Evolutionary conservation across 2,797 vertebrate genomes (phyloP).

Genomic region (Myiotriccus ornatus): DNA sequence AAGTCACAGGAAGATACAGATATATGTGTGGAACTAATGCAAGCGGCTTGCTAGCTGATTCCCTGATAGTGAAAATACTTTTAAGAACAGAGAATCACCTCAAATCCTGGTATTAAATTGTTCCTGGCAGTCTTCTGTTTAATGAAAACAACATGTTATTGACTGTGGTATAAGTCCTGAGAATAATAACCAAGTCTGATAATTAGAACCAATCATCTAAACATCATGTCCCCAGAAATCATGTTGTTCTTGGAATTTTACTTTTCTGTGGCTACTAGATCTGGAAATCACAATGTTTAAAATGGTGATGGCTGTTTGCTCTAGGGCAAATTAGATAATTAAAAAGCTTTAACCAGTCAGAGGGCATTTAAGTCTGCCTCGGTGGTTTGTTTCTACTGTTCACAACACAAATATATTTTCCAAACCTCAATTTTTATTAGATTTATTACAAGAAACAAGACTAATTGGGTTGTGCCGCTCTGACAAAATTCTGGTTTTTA

Average conservation of each 20-base stretch:
- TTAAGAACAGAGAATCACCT: not conserved
- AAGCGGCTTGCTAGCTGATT: not conserved
- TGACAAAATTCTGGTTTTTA: not conserved
- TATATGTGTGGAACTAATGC: fast-evolving
- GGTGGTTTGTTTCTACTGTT: conserved; percentile 10
- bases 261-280: conserved; percentile 5
- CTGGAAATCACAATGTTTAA: conserved; percentile 19
- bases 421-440: conserved; percentile 13
- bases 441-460: conserved; percentile 36
- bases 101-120: not conserved
- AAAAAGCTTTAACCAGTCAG: not conserved
- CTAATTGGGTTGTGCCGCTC: not conserved
- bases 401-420: not conserved
- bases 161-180: not conserved
- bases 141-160: conserved; percentile 2
- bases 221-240: not conserved
- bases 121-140: not conserved
- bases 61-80: not conserved
- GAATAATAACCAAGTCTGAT: not conserved
- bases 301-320: not conserved
- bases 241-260: conserved; percentile 23
- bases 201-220: conserved; percentile 7
- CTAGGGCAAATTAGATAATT: not conserved
- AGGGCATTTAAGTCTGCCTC: not conserved
- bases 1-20: not conserved